Evolutionary conservation across 2,113 vertebrate species (phyloP).

Genomic region (Piprites chloris): DNA sequence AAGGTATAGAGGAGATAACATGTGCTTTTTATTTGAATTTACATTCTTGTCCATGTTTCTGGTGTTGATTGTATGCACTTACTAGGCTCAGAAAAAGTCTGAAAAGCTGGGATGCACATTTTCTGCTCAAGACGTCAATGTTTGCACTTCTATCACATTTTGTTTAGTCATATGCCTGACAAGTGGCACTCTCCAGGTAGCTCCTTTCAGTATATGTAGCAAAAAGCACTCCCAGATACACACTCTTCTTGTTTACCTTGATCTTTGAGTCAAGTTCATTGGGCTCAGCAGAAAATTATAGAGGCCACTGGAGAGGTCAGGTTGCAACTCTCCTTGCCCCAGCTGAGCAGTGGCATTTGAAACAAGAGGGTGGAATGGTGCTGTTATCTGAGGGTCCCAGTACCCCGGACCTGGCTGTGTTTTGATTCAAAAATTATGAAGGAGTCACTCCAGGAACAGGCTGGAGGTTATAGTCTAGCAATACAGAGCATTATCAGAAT

Average conservation of each 20-base stretch:
- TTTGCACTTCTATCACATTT: not conserved
- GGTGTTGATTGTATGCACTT: not conserved
- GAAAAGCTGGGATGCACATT: not conserved
- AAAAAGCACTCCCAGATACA: not conserved
- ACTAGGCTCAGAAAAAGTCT: not conserved
- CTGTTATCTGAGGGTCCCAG: not conserved
- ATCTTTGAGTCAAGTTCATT: not conserved
- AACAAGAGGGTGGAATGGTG: not conserved
- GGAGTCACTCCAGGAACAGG: not conserved
- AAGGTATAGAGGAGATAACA: not conserved
- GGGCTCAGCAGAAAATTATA: not conserved
- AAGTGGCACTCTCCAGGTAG: constrained; percentile 6
- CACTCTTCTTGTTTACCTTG: not conserved
- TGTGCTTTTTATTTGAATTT: not conserved
- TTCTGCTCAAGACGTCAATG: not conserved
- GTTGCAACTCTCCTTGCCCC: not conserved
- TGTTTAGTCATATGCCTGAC: not conserved
- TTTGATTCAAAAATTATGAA: not conserved
- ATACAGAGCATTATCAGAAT: not conserved
- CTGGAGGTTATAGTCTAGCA: not conserved
- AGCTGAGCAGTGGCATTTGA: not conserved
- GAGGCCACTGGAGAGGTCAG: not conserved
- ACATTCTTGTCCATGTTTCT: not conserved
- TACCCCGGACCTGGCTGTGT: not conserved
- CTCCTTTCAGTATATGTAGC: not conserved